Evolutionary conservation across 2,113 vertebrate species (phyloP).

Genomic region (Myrmecophaga tridactyla): DNA sequence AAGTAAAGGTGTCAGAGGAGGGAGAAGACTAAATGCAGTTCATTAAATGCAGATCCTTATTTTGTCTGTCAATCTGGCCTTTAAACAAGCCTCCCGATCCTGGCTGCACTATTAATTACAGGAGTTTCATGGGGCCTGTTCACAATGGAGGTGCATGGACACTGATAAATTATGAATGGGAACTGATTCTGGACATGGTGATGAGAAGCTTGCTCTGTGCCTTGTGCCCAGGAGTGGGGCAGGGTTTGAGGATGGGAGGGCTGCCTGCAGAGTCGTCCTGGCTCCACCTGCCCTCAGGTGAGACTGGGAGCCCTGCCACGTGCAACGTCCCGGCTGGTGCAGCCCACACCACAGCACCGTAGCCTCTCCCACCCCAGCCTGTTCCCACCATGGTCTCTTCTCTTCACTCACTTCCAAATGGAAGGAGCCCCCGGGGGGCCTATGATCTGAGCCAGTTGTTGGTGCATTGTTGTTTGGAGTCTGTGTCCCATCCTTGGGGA

Average conservation of each 20-base stretch:
- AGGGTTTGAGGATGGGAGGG: too few relatives aligned
- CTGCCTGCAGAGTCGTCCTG: neutral
- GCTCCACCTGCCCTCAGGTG: rapidly evolving
- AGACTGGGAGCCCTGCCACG: rapidly evolving
- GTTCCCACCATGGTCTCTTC: rapidly evolving
- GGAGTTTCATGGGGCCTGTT: neutral
- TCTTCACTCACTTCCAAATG: rapidly evolving
- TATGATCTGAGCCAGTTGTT: too few relatives aligned
- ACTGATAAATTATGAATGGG: neutral
- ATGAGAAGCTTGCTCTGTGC: too few relatives aligned
- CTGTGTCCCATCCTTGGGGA: rapidly evolving
- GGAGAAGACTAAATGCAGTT: rapidly evolving
- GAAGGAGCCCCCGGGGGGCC: neutral
- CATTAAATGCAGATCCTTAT: neutral
- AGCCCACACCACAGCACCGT: rapidly evolving
- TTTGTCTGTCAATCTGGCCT: neutral
- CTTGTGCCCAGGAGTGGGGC: rapidly evolving
- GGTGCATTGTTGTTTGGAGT: too few relatives aligned
- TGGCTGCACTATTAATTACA: rapidly evolving
- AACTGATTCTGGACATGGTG: neutral
- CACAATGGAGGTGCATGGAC: too few relatives aligned
- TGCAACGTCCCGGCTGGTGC: rapidly evolving
- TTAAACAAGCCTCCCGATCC: neutral
- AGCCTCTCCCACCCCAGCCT: neutral
- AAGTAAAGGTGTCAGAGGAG: rapidly evolving